Percentiles rank a stretch among this genome's conserved stretches.
Evolutionary conservation across 2,113 vertebrate species (phyloP).

Genomic region (Promerops cafer): DNA sequence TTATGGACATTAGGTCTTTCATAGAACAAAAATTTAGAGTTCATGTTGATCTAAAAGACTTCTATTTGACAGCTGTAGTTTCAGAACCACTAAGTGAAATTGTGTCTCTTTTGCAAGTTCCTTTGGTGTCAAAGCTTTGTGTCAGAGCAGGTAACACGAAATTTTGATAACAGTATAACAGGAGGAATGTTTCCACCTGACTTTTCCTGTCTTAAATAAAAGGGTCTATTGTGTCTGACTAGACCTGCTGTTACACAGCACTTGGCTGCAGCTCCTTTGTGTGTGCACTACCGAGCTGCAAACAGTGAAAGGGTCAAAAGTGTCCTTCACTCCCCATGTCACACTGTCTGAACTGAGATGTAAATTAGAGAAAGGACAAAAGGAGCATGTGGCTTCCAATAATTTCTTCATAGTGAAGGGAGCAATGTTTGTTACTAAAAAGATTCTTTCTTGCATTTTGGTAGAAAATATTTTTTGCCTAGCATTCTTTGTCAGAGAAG

Average conservation of each 20-base stretch:
- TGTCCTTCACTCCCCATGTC: background rate
- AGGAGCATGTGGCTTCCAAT: background rate
- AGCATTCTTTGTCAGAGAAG: background rate
- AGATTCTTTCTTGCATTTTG: background rate
- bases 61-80: background rate
- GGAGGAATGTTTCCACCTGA: background rate
- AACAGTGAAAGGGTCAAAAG: background rate
- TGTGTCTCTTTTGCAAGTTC: background rate
- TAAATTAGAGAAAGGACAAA: background rate
- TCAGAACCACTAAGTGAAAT: background rate
- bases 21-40: background rate
- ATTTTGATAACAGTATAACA: background rate
- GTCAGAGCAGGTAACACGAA: background rate
- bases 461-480: background rate
- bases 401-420: background rate
- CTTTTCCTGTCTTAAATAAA: background rate
- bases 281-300: fast-evolving
- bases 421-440: background rate
- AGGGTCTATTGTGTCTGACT: background rate
- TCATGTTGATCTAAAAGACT: background rate
- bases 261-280: background rate
- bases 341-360: background rate
- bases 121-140: background rate
- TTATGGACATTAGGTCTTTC: background rate
- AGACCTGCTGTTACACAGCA: background rate